Base-by-base conservation (phyloP, 2,888 invertebrate genomes). In the Limnephilus lunatus region DNA sequence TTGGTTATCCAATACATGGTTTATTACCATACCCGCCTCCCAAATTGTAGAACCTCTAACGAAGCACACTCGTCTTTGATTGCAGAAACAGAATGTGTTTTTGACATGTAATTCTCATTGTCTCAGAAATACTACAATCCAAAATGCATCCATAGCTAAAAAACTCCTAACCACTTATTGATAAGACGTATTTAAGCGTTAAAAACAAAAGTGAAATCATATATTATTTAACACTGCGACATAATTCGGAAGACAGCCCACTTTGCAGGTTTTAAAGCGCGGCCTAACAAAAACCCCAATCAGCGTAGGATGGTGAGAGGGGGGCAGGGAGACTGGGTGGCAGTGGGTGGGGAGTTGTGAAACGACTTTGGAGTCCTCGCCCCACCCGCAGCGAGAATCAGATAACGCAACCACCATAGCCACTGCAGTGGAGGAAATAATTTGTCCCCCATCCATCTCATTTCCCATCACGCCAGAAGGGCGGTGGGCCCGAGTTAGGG, bases 391-490 rank as follows among this genome's bases (percentile, higher is more conserved):
- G 35, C 68, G 53, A 68, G 30, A 39, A 87, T 87, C 68, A 32
- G 87, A 87, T 87, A 87, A 68, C 53, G 68, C 25, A 48, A 87
- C 87, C 87, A 31, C 87, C 53, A 85, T 39, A 44, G 35, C 85
- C 85, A 85, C n/a, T 87, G 87, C 87, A 87, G 53, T 31, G 32
- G 91, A 91, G 91, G 91, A 91, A 91, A 91, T 86, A 86, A 91
- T 91, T 91, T 86, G 86, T 86, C 86, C 81, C 35, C 91, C 81
- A 91, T 91, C 91, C 86, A 91, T 91, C 91, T 85, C 91, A 53
- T 53, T 86, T 86, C 85, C 87, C 87, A 53, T 87, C 87, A 39
- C 86, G 86, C 86, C 87, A 31, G 87, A 68, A 87, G 68, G 53
- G 53, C n/a, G 32, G 30, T 11, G 87, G 12, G 48, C 44, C n/a